Base-by-base conservation (phyloP, 2,888 invertebrate genomes). In the Sphinx pinastri region DNA sequence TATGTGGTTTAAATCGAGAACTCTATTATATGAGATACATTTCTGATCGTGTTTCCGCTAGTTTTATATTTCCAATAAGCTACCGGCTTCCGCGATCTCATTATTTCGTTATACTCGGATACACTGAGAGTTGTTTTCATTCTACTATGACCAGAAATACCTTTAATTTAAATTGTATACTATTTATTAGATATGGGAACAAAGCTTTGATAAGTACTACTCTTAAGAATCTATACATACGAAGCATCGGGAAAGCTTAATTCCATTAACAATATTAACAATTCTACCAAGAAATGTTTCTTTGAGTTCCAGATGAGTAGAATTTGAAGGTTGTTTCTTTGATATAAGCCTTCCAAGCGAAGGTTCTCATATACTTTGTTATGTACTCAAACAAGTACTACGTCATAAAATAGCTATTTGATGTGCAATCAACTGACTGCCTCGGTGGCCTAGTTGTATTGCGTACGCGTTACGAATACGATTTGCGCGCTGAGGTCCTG, bases 311-410 rank as follows among this genome's bases (percentile, higher is more conserved):
- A 63, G 7, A 47, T 63, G 49, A 63, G 49, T 47, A 3, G 49
- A 63, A 63, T 49, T 63, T 63, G 63, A 49, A 63, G 63, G 63
- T 63, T 63, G 13, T 55, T 45, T 10, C 49, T 49, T 49, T 47
- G 19, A 13, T 63, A 45, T 19, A 49, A 63, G 19, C 13, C 63
- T 63, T 49, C 63, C 49, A 63, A 63, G 63, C 13, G 47, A 49
- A 47, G 12, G 12, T 49, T 19, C 47, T 47, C 12, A 47, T 19
- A 63, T 8, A 19, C 19, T 63, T 63, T 49, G 63, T 63, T 13
- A 38, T 38, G 4, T 38, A 38, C 38, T 38, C 38, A 38, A 38
- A 38, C 38, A 38, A 49, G 13, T 63, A 63, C 12, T 63, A 47
- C 19, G 16, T 10, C 6, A 47, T 19, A 59, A n/a, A 47, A 5